These are phyloP conservation scores for Oryzias melastigma DNA, from an alignment of 2,113 vertebrate species.

Conservation along the genomic window DNA sequence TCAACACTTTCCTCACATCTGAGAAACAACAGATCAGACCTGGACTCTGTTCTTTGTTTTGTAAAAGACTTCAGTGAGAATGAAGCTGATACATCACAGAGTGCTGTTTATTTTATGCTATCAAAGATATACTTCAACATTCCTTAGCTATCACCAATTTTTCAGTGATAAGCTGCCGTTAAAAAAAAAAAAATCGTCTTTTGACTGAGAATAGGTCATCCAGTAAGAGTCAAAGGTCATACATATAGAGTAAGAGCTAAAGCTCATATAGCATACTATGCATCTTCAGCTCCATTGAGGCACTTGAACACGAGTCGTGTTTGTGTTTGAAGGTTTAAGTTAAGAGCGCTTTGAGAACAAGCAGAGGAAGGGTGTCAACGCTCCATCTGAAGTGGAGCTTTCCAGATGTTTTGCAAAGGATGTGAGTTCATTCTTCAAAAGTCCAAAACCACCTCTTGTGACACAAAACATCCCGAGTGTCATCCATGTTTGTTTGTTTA, in stretches of 20 bases:
- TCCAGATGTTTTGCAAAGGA: slow-evolving; percentile 78
- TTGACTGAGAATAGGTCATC: neutral
- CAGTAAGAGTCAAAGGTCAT: neutral
- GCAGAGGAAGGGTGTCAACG: slow-evolving; percentile 72
- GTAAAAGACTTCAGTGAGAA: slow-evolving; percentile 19
- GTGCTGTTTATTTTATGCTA: neutral
- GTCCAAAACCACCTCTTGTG: slow-evolving; percentile 42
- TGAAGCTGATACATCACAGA: neutral
- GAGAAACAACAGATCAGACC: neutral
- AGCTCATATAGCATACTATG: slow-evolving; percentile 1
- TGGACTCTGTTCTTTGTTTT: neutral
- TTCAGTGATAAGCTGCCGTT: no score
- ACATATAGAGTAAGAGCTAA: neutral
- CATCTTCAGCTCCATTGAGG: slow-evolving; percentile 5
- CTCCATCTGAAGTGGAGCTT: slow-evolving; percentile 59
- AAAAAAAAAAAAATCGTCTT: no score
- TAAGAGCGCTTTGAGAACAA: slow-evolving; percentile 53
- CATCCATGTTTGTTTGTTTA: slow-evolving; percentile 48
- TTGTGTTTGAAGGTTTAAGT: slow-evolving; percentile 38
- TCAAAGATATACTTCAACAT: neutral
- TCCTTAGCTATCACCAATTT: neutral
- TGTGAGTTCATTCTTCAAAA: slow-evolving; percentile 64
- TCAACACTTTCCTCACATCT: neutral
- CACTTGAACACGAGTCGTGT: slow-evolving; percentile 27
- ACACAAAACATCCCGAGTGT: slow-evolving; percentile 51